Percentiles rank a stretch among this genome's conserved stretches.
These are phyloP conservation scores for Carcharodon carcharias DNA, from an alignment of 2,797 vertebrate species.

Conservation along the genomic window DNA sequence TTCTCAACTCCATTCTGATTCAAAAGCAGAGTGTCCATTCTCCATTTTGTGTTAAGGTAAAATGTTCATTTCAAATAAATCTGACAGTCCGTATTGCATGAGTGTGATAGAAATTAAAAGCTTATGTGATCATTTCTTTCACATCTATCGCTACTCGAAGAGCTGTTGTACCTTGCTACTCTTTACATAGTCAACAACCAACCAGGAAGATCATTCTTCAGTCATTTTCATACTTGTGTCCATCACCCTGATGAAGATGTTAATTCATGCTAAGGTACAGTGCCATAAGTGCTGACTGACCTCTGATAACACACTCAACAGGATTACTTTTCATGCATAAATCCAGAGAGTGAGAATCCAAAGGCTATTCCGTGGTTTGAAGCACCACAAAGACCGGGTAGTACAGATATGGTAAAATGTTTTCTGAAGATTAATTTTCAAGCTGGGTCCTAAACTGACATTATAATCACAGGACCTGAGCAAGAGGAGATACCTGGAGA, in stretches of 20 bases:
- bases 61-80: too few relatives aligned
- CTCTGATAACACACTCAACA: background rate
- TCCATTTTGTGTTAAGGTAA: too few relatives aligned
- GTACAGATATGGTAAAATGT: background rate
- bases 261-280: background rate
- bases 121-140: background rate
- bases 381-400: background rate
- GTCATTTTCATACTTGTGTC: background rate
- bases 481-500: background rate
- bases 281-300: background rate
- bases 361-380: background rate
- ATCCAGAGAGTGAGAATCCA: background rate
- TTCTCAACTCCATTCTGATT: too few relatives aligned
- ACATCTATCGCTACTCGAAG: background rate
- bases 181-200: background rate
- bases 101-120: background rate
- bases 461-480: background rate
- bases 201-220: background rate
- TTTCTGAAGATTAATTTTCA: constrained; percentile 26
- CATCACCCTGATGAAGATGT: background rate
- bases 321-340: background rate
- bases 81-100: too few relatives aligned
- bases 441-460: background rate
- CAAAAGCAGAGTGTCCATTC: too few relatives aligned
- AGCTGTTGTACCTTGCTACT: too few relatives aligned